Base-by-base conservation (phyloP, 2,888 invertebrate genomes). In the Microplitis manilae region DNA sequence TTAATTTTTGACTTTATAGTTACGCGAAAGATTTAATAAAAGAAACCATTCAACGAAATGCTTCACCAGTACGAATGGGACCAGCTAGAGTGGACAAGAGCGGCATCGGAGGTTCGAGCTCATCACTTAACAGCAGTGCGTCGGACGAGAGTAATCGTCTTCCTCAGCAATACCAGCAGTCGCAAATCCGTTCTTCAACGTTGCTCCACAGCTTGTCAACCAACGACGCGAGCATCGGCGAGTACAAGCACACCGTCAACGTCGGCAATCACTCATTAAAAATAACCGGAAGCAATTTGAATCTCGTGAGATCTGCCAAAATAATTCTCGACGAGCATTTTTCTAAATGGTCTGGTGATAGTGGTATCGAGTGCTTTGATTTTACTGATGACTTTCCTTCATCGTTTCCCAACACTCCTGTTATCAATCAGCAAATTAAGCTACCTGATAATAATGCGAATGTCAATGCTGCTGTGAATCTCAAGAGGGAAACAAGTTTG, bases 21-120 rank as follows among this genome's bases (percentile, higher is more conserved):
- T 95, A 96, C 90, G 98, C 98, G 64, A 97, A 97, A 90, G 95
- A 96, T 90, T 91, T 98, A 89, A 98, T 98, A 88, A 97, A 97
- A 89, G 97, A 98, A 88, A 98, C 98, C 81, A 98, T 98, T 87
- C 94, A 96, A 82, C 94, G 97, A 87, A 98, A 98, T 92, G 97
- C 97, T 84, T 98, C 97, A 72, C 97, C 97, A 73, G 95, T 97
- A 84, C 93, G 96, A 84, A 91, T 93, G 84, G 93, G 94, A 85
- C 92, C 92, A 81, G 86, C 90, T 81, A 92, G 93, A 77, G 90
- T 91, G 73, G 91, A 92, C 74, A 89, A 89, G 75, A 89, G 90
- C 79, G 92, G 93, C 77, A 90, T 92, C 75, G 93, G 92, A 77
- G 95, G 94, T 77, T 95, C 95, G 77, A 95, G 94, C 88, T 95